These are phyloP conservation scores for Pseudopodoces humilis DNA, from an alignment of 2,113 vertebrate genomes.

Conservation along the genomic window DNA sequence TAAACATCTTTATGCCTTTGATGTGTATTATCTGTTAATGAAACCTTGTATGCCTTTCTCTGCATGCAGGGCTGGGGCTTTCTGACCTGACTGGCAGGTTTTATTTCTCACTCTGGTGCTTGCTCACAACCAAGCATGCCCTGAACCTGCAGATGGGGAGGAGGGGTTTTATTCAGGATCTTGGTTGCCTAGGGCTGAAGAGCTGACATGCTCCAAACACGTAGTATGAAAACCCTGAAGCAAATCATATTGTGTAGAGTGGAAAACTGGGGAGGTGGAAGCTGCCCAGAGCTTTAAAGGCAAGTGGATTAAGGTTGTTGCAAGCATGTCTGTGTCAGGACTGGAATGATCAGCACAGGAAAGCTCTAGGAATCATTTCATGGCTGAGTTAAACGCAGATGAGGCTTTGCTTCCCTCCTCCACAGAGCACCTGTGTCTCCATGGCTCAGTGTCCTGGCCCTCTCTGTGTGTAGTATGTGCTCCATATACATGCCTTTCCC, in stretches of 20 bases:
- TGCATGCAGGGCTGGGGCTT: not conserved
- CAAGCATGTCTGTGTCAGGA: not conserved
- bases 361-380: slow-evolving; percentile 51
- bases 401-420: slow-evolving; percentile 18
- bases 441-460: slow-evolving; percentile 8
- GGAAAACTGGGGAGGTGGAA: not conserved
- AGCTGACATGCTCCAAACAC: not conserved
- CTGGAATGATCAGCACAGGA: slow-evolving; percentile 11
- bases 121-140: not conserved
- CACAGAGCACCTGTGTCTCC: slow-evolving; percentile 49
- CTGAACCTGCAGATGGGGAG: not conserved
- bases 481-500: not conserved
- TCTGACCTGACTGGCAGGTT: not conserved
- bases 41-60: not conserved
- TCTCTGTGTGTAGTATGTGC: not conserved
- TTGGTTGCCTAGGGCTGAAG: not conserved
- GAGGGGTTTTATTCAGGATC: not conserved
- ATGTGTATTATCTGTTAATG: not conserved
- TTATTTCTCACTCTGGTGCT: slow-evolving; percentile 10
- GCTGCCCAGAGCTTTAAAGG: not conserved
- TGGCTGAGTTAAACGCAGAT: slow-evolving; percentile 55
- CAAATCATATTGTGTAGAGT: not conserved
- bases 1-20: not conserved
- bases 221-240: not conserved
- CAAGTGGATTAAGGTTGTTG: not conserved